These are phyloP conservation scores for Cyrtodaria siliqua DNA, from an alignment of 2,888 invertebrate species.

Conservation along the genomic window DNA sequence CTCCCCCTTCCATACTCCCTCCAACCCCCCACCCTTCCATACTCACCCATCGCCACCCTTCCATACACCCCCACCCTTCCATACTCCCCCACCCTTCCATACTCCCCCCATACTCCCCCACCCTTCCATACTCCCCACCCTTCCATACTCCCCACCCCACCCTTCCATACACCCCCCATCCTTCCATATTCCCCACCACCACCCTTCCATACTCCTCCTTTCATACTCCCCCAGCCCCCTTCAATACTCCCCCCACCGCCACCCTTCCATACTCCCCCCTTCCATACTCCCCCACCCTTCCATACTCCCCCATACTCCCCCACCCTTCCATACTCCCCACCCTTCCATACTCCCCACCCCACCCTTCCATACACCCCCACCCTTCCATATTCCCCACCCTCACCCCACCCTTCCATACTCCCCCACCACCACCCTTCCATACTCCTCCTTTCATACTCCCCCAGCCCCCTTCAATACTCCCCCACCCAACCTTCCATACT, in stretches of 20 bases:
- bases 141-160: not conserved
- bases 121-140: not conserved
- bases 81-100: too few species aligned
- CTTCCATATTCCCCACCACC: too few species aligned
- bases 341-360: not conserved
- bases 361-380: not conserved
- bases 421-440: too few species aligned
- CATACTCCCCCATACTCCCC: too few species aligned
- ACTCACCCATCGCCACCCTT: too few species aligned
- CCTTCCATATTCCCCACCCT: too few species aligned
- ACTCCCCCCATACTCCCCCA: too few species aligned
- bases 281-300: too few species aligned
- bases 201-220: not conserved
- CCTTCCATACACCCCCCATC: too few species aligned
- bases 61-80: too few species aligned
- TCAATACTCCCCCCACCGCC: not conserved
- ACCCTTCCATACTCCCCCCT: not conserved
- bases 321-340: too few species aligned
- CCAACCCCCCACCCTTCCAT: not conserved
- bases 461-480: not conserved
- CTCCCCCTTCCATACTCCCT: not conserved
- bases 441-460: not conserved
- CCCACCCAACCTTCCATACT: not conserved
- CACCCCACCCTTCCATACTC: too few species aligned
- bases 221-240: not conserved